A percentile compares a stretch with the other conserved stretches of the same genome.
Conservation (phyloP, 2,888 invertebrate species). For the Cheilosia vernalis region DNA sequence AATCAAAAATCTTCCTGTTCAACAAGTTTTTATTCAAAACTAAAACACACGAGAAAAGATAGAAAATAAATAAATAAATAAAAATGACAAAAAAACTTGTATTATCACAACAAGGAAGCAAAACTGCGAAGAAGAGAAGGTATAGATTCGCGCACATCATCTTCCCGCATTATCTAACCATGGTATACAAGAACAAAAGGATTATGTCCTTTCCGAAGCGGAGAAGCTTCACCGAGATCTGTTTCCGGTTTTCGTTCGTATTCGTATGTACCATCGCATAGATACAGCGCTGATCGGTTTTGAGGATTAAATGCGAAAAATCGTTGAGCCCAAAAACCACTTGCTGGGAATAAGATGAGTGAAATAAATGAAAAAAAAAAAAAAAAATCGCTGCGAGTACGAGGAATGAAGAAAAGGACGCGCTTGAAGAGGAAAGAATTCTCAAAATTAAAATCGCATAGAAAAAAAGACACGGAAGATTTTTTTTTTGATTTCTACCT, state of each 20-base stretch:
- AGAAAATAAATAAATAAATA: slow-evolving; percentile 19
- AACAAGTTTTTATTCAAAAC: slow-evolving; percentile 49
- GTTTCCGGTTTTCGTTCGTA: slow-evolving; percentile 66
- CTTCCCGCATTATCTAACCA: slow-evolving; percentile 75
- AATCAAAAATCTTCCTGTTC: slow-evolving; percentile 66
- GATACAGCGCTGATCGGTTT: slow-evolving; percentile 23
- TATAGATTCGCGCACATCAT: slow-evolving; percentile 40
- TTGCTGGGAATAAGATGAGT: slow-evolving; percentile 65
- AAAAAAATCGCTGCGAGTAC: slow-evolving; percentile 13
- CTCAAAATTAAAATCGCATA: background rate
- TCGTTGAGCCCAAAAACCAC: slow-evolving; percentile 54
- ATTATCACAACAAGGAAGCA: slow-evolving; percentile 69
- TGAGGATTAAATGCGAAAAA: slow-evolving; percentile 27
- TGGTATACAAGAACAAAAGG: slow-evolving; percentile 69
- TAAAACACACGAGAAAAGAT: slow-evolving; percentile 18
- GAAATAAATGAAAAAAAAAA: slow-evolving; percentile 39
- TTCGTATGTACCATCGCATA: slow-evolving; percentile 25
- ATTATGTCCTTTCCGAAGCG: slow-evolving; percentile 43
- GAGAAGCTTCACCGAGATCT: slow-evolving; percentile 37
- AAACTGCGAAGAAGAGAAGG: slow-evolving; percentile 29
- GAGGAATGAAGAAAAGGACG: slow-evolving; percentile 55
- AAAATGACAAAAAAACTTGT: slow-evolving; percentile 20
- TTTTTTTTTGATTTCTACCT: too few species aligned
- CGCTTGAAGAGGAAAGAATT: background rate
- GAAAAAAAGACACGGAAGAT: too few species aligned